These are phyloP conservation scores for Campoplex capitator DNA, from an alignment of 2,888 invertebrate genomes.

Conservation along the genomic window DNA sequence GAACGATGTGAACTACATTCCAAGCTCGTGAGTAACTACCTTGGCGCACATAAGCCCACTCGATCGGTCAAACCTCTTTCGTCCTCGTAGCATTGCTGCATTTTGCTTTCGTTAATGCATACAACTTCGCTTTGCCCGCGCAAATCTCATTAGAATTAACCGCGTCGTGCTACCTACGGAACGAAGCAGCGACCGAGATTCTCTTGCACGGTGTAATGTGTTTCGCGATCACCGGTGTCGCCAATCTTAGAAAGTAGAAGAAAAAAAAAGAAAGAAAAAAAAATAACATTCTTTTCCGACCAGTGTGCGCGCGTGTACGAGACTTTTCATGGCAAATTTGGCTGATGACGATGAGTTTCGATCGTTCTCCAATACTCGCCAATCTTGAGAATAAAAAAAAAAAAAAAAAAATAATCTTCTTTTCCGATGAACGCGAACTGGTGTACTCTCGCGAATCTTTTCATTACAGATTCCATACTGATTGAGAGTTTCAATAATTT, in stretches of 20 bases:
- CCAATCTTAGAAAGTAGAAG: background rate
- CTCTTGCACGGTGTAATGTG: background rate
- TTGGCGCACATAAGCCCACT: conserved; percentile 50
- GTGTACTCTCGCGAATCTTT: too few relatives aligned
- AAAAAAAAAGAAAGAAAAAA: background rate
- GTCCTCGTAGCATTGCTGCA: conserved; percentile 28
- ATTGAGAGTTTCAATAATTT: too few relatives aligned
- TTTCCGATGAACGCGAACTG: too few relatives aligned
- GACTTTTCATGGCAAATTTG: background rate
- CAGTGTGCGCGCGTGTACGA: background rate
- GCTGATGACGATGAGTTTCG: background rate
- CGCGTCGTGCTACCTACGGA: conserved; percentile 53
- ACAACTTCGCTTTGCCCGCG: conserved; percentile 53
- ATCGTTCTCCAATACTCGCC: background rate
- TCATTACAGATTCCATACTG: too few relatives aligned
- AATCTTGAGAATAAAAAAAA: background rate
- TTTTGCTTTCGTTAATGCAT: conserved; percentile 20
- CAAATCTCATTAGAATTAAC: conserved; percentile 73
- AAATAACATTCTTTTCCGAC: background rate
- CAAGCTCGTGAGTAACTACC: conserved; percentile 73
- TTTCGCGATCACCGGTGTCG: background rate
- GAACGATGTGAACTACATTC: conserved; percentile 78
- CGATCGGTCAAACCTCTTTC: conserved; percentile 58
- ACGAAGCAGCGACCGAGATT: conserved; percentile 47
- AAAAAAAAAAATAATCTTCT: too few relatives aligned